These are phyloP conservation scores for Nematopogon swammerdamellus DNA, from an alignment of 2,888 invertebrate genomes.

Conservation along the genomic window DNA sequence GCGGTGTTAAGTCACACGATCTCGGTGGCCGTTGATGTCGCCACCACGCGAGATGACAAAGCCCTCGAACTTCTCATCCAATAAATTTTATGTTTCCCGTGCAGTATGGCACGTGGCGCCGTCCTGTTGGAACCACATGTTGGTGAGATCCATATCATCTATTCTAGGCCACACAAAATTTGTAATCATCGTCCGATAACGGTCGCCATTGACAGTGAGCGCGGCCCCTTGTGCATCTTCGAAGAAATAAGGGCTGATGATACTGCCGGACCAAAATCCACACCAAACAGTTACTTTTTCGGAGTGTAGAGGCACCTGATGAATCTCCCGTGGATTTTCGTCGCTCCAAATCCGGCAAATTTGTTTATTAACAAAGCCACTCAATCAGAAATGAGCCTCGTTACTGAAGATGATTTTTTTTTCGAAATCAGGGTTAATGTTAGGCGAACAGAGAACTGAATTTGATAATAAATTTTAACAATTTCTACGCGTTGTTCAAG, in stretches of 20 bases:
- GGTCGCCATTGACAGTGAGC: no score
- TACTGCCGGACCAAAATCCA: no score
- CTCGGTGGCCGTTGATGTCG: constrained; percentile 8
- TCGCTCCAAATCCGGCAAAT: constrained; percentile 4
- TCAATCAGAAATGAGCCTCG: constrained; percentile 4
- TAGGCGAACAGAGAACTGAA: no score
- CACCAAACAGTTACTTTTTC: constrained; percentile 2
- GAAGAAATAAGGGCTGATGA: no score
- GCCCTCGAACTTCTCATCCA: constrained; percentile 5
- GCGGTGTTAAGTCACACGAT: constrained; percentile 4
- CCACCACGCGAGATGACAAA: constrained; percentile 7
- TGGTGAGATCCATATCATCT: no score
- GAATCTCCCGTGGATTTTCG: neutral
- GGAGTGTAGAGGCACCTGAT: neutral
- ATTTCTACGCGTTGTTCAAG: no score
- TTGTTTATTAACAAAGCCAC: constrained; percentile 6
- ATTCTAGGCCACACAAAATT: no score
- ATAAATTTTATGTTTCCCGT: neutral
- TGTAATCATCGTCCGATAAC: no score
- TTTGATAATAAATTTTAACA: no score
- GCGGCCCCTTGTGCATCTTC: no score
- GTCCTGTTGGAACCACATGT: constrained; percentile 1
- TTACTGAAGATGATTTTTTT: constrained; percentile 6
- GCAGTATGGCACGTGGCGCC: neutral
- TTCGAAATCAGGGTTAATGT: constrained; percentile 2